Evolutionary conservation across 2,113 vertebrate species (phyloP).

Genomic region (Propithecus coquereli): DNA sequence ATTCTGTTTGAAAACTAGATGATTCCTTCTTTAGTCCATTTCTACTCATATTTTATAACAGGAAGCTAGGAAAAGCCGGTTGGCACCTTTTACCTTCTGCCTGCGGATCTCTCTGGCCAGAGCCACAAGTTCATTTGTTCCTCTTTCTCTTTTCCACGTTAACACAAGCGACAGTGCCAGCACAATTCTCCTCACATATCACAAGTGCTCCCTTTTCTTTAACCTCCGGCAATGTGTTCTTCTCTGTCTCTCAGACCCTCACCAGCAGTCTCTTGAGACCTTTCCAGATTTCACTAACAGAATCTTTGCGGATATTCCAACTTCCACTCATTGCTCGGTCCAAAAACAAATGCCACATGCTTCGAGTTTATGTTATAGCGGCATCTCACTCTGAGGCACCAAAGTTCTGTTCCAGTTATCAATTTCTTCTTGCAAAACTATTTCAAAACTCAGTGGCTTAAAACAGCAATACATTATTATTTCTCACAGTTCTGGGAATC

Average conservation of each 20-base stretch:
- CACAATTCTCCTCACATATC: background rate
- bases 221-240: background rate
- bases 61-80: background rate
- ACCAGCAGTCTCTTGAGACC: background rate
- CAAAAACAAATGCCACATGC: conserved; percentile 26
- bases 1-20: conserved; percentile 7
- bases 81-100: background rate
- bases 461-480: background rate
- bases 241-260: conserved; percentile 30
- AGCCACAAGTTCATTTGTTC: background rate
- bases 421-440: conserved; percentile 22
- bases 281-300: conserved; percentile 30
- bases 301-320: conserved; percentile 9
- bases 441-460: background rate
- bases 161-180: background rate
- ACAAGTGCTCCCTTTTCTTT: background rate
- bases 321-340: background rate
- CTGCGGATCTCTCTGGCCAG: background rate
- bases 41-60: background rate
- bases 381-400: background rate
- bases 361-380: conserved; percentile 14
- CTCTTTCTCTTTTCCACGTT: background rate
- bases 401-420: conserved; percentile 9
- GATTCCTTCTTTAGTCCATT: background rate
- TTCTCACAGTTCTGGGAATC: background rate